phyloP scores from a whole-genome alignment of 2,797 vertebrate genomes.

The Heterohyrax brucei region DNA sequence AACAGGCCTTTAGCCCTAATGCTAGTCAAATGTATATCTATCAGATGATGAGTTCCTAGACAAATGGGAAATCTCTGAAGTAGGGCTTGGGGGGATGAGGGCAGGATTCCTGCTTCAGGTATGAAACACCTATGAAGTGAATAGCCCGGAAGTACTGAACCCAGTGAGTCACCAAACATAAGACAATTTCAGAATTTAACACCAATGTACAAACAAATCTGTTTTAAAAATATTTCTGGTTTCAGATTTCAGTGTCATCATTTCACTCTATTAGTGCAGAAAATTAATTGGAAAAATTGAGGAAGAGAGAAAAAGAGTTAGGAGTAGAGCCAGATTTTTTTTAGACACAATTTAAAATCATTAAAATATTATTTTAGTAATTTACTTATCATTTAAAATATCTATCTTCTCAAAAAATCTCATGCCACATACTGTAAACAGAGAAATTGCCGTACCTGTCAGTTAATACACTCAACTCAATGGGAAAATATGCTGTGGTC shows the following conservation, averaged over 20 bases:
- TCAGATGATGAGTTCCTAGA: neutral
- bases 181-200: conserved; percentile 46
- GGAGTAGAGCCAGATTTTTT: neutral
- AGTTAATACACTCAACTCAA: neutral
- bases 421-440: neutral
- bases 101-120: neutral
- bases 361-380: conserved; percentile 48
- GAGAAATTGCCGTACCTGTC: neutral
- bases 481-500: neutral
- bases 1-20: neutral
- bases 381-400: conserved; percentile 42
- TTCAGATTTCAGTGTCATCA: neutral
- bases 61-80: neutral
- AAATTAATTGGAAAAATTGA: conserved; percentile 29
- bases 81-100: neutral
- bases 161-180: neutral
- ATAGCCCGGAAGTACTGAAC: neutral
- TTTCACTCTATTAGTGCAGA: neutral
- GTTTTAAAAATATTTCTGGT: neutral
- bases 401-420: conserved; percentile 16
- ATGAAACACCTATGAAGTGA: neutral
- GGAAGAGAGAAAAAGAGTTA: neutral
- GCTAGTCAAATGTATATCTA: neutral
- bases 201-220: neutral
- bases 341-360: conserved; percentile 38